These are phyloP conservation scores for Myrmecobius fasciatus DNA, from an alignment of 2,113 vertebrate species.

Conservation along the genomic window DNA sequence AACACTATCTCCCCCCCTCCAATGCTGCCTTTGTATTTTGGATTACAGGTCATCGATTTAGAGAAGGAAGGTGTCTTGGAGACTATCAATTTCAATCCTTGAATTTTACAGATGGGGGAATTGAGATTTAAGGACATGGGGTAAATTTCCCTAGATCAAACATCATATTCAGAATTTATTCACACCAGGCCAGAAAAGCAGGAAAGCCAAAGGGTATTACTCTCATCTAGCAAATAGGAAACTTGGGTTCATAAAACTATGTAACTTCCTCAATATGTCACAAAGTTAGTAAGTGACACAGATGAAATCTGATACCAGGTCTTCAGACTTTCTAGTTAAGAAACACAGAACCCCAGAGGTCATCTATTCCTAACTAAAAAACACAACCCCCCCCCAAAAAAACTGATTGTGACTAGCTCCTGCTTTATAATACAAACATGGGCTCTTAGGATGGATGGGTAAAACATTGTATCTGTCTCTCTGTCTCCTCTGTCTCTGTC, in stretches of 20 bases:
- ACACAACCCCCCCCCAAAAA: too few relatives aligned
- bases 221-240: background rate
- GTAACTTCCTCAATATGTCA: background rate
- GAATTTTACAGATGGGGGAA: background rate
- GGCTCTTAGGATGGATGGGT: background rate
- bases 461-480: background rate
- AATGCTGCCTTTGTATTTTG: background rate
- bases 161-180: background rate
- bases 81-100: background rate
- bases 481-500: too few relatives aligned
- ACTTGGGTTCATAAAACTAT: background rate
- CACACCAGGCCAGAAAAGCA: background rate
- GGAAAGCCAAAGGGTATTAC: background rate
- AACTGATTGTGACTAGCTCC: background rate
- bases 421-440: background rate
- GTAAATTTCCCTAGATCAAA: background rate
- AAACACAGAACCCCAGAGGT: background rate
- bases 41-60: background rate
- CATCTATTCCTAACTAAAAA: background rate
- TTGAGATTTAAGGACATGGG: background rate
- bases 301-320: background rate
- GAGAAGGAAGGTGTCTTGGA: background rate
- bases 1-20: background rate
- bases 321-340: background rate
- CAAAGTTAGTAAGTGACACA: background rate